Evolutionary conservation across 2,888 invertebrate species (phyloP).

Genomic region (Diogma glabrata): DNA sequence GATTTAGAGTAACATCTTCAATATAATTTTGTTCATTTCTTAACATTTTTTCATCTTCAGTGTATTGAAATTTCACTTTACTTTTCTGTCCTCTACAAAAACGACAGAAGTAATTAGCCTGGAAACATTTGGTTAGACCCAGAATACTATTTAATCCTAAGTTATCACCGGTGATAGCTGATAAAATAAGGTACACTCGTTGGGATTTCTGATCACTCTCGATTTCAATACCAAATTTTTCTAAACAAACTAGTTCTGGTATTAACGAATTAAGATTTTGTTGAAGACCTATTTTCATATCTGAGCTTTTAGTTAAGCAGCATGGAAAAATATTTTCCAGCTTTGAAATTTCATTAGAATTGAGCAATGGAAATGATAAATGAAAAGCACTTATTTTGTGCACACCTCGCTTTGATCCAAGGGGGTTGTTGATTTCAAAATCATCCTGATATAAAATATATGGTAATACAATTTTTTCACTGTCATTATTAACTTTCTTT

Average conservation of each 20-base stretch:
- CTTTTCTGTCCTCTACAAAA: slow-evolving; percentile 11
- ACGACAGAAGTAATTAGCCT: slow-evolving; percentile 6
- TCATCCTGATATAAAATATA: slow-evolving; percentile 14
- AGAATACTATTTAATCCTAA: slow-evolving; percentile 11
- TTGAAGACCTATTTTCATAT: background rate
- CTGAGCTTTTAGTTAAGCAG: slow-evolving; percentile 9
- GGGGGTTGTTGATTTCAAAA: slow-evolving; percentile 12
- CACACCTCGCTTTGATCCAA: slow-evolving; percentile 13
- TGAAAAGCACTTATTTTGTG: slow-evolving; percentile 13
- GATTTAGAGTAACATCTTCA: no score
- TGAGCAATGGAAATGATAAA: slow-evolving; percentile 11
- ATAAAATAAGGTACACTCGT: background rate
- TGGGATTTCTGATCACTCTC: background rate
- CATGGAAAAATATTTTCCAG: slow-evolving; percentile 12
- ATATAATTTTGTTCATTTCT: slow-evolving; percentile 10
- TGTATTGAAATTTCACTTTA: slow-evolving; percentile 7
- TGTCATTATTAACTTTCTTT: background rate
- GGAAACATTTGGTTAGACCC: slow-evolving; percentile 7
- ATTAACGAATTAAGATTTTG: background rate
- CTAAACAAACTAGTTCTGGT: background rate
- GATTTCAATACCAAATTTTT: background rate
- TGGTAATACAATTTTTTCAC: slow-evolving; percentile 10
- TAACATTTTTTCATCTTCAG: slow-evolving; percentile 10
- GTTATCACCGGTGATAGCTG: slow-evolving; percentile 7
- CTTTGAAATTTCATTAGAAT: slow-evolving; percentile 11